Evolutionary conservation across 2,797 vertebrate genomes (phyloP).

Genomic region (Crenuchus spilurus): DNA sequence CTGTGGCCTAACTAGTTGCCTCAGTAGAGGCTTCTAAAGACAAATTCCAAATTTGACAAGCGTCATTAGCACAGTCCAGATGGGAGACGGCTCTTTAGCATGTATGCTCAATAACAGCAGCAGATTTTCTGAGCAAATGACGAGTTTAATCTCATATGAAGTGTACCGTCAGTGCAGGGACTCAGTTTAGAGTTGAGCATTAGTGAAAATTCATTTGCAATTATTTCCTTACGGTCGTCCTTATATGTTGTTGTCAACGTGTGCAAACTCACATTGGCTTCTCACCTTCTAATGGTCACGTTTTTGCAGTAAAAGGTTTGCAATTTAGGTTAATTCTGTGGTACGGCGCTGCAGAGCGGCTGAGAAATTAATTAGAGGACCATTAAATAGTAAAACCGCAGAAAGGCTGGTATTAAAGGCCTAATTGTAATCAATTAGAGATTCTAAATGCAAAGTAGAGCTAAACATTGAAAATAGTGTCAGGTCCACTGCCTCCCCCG

Average conservation of each 20-base stretch:
- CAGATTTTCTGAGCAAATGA: background rate
- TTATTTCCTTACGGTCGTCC: background rate
- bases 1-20: background rate
- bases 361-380: background rate
- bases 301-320: background rate
- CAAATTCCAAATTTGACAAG: background rate
- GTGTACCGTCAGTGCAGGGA: background rate
- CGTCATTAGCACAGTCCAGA: conserved; percentile 13
- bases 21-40: background rate
- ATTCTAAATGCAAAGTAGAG: conserved; percentile 10
- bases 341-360: background rate
- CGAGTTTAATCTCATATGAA: background rate
- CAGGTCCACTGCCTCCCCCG: background rate
- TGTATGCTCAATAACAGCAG: background rate
- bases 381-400: background rate
- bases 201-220: background rate
- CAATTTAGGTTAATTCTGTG: background rate
- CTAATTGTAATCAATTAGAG: conserved; percentile 1
- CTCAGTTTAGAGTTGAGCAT: background rate
- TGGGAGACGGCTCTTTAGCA: background rate
- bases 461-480: background rate
- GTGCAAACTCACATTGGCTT: background rate
- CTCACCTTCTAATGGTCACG: background rate
- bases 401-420: background rate
- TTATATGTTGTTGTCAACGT: background rate